phyloP scores from a whole-genome alignment of 2,888 invertebrate genomes.

The Amiota communis region DNA sequence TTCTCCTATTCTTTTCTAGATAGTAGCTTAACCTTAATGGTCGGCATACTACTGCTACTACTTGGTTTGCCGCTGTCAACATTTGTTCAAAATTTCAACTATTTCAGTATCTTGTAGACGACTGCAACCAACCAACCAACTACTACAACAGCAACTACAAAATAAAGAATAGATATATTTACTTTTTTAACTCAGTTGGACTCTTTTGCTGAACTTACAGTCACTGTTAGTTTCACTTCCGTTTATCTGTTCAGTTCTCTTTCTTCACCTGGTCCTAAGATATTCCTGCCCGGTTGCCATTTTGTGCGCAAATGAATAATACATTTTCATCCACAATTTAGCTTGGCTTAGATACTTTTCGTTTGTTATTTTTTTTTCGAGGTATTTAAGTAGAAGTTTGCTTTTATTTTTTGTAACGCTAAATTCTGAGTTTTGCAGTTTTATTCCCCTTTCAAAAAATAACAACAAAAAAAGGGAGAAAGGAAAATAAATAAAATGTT shows the following conservation, averaged over 20 bases:
- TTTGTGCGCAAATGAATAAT: slow-evolving; percentile 56
- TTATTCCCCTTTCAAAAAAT: neutral
- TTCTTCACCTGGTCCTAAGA: neutral
- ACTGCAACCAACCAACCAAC: neutral
- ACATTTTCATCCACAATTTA: slow-evolving; percentile 60
- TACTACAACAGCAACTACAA: neutral
- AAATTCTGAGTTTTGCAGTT: neutral
- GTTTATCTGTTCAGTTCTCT: slow-evolving; percentile 2
- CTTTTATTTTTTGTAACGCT: neutral
- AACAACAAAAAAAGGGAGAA: neutral
- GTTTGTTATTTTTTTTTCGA: neutral
- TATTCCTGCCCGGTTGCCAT: slow-evolving; percentile 4
- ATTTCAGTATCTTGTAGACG: slow-evolving; percentile 53
- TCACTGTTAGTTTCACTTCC: neutral
- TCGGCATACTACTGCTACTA: neutral
- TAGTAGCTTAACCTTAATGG: slow-evolving; percentile 6
- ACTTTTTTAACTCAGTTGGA: slow-evolving; percentile 42
- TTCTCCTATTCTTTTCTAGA: too few relatives aligned
- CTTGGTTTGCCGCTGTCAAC: slow-evolving; percentile 52
- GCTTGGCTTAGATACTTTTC: slow-evolving; percentile 34
- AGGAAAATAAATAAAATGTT: neutral
- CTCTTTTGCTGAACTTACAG: neutral
- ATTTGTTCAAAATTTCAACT: slow-evolving; percentile 61
- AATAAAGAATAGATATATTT: slow-evolving; percentile 47
- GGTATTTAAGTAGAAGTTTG: neutral